Percentiles rank a stretch among this genome's conserved stretches.
phyloP scores from a whole-genome alignment of 2,888 invertebrate genomes.

The Microplitis deprimator region DNA sequence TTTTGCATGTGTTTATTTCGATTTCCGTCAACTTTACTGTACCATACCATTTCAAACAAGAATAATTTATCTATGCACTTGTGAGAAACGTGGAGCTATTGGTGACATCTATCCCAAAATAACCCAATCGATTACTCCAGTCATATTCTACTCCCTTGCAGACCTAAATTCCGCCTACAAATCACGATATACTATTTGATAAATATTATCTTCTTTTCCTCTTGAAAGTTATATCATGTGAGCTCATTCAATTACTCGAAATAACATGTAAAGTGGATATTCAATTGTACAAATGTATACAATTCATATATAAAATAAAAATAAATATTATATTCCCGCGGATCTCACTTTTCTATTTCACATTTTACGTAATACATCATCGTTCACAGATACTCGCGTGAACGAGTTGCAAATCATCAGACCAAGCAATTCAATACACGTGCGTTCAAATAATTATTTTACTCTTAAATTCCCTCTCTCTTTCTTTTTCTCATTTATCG shows the following conservation, averaged over 20 bases:
- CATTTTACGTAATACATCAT: constrained; percentile 16
- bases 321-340: constrained; percentile 21
- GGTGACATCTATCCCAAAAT: background rate
- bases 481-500: background rate
- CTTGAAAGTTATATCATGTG: background rate
- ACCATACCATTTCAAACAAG: no score
- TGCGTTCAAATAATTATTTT: background rate
- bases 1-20: no score
- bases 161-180: constrained; percentile 37
- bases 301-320: background rate
- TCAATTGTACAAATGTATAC: background rate
- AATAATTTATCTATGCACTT: no score
- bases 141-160: constrained; percentile 27
- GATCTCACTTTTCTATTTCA: constrained; percentile 12
- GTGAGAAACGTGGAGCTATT: no score
- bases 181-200: background rate
- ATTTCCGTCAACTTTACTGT: no score
- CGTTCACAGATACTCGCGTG: constrained; percentile 24
- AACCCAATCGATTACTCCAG: constrained; percentile 46
- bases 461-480: background rate
- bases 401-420: background rate
- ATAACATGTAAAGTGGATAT: background rate
- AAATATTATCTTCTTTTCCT: background rate
- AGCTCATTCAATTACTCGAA: background rate
- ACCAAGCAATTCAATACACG: background rate